Evolutionary conservation across 1,140 invertebrate species (phyloP), one percentile per base, ranked within the genome.

Genomic region (Coenobita brevimanus): DNA sequence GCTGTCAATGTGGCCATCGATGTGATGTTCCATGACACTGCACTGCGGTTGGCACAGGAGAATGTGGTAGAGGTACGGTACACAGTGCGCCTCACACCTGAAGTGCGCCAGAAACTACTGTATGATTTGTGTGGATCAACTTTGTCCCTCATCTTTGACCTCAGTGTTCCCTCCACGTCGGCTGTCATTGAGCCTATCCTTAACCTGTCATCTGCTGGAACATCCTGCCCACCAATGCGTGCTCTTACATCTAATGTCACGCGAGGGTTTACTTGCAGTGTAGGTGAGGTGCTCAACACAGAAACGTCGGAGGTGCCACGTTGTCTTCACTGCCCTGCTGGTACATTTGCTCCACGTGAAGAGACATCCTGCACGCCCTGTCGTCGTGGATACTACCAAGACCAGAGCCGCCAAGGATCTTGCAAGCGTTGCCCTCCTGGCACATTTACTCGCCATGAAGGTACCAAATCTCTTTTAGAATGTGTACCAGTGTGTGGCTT

Each of bases 61-160:
- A 97, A 97, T 92, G 95, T 97, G 57, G 95, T 97, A 0, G 95
- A 94, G 93, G 96, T 97, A 93, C 96, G 97, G 91, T 98, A 97
- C 89, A 95, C 97, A 24, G 92, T 99, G 1, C 95, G 96, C n/a
- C 96, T 99, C 84, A 94, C 96, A 69, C 97, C 98, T 1, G 95
- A 96, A 21, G 95, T 98, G 36, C 94, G 95, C 86, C 97, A 98
- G 93, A 96, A 96, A 3, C 96, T 97, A 91, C 93, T 99, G 0
- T 99, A 99, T 92, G 97, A 99, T 91, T 94, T 98, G 0, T 99
- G 98, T 92, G 97, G 98, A 4, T 97, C 97, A 0, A 99, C 98
- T 3, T 92, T 99, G 46, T 97, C 96, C 91, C 94, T 99, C 3
- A 98, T 99, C 90, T 99, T 99, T 92, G 98, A 99, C 92, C 92